Conservation (phyloP, 2,888 invertebrate species). For the Drosophila vallismaia region DNA sequence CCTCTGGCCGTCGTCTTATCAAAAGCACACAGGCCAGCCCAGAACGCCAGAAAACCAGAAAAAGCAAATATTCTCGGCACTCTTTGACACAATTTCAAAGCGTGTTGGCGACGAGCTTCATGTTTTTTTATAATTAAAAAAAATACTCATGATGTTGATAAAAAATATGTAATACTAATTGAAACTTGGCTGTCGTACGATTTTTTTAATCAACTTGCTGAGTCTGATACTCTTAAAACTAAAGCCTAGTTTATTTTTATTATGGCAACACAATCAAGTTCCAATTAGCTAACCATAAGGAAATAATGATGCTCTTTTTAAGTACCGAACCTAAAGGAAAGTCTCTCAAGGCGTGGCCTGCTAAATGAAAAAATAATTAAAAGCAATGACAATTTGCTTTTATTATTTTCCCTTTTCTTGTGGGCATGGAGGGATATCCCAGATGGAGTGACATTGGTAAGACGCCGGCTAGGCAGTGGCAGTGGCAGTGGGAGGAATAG, state of each 20-base stretch:
- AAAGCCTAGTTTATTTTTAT: neutral
- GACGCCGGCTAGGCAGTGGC: neutral
- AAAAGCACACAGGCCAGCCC: slow-evolving; percentile 8
- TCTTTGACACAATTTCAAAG: slow-evolving; percentile 39
- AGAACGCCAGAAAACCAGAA: slow-evolving; percentile 10
- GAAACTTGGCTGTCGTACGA: slow-evolving; percentile 34
- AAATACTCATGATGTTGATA: neutral
- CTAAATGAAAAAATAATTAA: slow-evolving; percentile 70
- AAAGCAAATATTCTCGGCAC: slow-evolving; percentile 5
- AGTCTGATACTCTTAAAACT: neutral
- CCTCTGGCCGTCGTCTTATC: slow-evolving; percentile 30
- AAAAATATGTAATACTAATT: neutral
- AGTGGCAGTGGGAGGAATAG: neutral
- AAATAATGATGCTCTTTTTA: slow-evolving; percentile 4
- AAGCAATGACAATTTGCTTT: slow-evolving; percentile 73
- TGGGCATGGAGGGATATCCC: slow-evolving; percentile 6
- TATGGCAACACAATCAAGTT: slow-evolving; percentile 15
- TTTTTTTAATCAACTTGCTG: neutral
- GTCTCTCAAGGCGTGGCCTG: slow-evolving; percentile 31
- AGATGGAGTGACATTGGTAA: neutral
- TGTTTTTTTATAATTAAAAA: slow-evolving; percentile 55
- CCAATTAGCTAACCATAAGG: slow-evolving; percentile 3
- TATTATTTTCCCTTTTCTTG: slow-evolving; percentile 31
- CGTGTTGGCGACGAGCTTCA: slow-evolving; percentile 37
- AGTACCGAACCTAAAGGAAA: slow-evolving; percentile 13